Percentiles rank a stretch among this genome's conserved stretches.
Conservation (phyloP, 2,797 vertebrate genomes). For the Ctenosaura bakeri region DNA sequence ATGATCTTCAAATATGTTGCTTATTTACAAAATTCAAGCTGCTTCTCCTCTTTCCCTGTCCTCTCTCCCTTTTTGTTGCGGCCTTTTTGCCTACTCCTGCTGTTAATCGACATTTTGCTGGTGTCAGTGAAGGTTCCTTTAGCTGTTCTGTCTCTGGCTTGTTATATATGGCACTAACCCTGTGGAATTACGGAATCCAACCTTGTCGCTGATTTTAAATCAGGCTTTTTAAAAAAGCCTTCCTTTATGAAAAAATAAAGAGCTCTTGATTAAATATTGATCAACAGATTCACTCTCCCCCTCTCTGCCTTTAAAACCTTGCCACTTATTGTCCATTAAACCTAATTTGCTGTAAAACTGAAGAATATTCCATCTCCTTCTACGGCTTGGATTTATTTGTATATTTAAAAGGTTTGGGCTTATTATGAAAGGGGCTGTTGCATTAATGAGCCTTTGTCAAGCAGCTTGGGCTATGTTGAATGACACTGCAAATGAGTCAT, state of each 20-base stretch:
- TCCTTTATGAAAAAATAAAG: constrained; percentile 53
- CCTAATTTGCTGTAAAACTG: constrained; percentile 48
- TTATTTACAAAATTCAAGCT: constrained; percentile 80
- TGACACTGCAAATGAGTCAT: constrained; percentile 56
- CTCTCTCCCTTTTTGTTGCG: constrained; percentile 62
- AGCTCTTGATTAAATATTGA: constrained; percentile 53
- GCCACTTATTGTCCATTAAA: constrained; percentile 43
- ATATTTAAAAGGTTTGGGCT: constrained; percentile 57
- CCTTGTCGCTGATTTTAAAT: constrained; percentile 54
- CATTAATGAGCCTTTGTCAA: constrained; percentile 69
- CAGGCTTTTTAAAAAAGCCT: constrained; percentile 42
- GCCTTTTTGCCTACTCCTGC: constrained; percentile 70
- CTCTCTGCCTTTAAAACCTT: constrained; percentile 27
- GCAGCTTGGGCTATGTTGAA: constrained; percentile 45
- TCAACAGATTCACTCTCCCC: constrained; percentile 45
- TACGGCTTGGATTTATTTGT: constrained; percentile 64
- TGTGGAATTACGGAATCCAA: constrained; percentile 59
- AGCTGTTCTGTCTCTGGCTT: constrained; percentile 61
- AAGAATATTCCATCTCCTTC: constrained; percentile 39
- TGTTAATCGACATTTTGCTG: constrained; percentile 81
- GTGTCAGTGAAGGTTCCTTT: constrained; percentile 67
- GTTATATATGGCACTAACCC: constrained; percentile 53
- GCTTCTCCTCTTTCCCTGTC: constrained; percentile 8
- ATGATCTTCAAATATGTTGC: constrained; percentile 73
- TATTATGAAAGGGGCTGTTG: constrained; percentile 63